Conservation (phyloP, 1,140 invertebrate species). For the Spodoptera frugiperda region DNA sequence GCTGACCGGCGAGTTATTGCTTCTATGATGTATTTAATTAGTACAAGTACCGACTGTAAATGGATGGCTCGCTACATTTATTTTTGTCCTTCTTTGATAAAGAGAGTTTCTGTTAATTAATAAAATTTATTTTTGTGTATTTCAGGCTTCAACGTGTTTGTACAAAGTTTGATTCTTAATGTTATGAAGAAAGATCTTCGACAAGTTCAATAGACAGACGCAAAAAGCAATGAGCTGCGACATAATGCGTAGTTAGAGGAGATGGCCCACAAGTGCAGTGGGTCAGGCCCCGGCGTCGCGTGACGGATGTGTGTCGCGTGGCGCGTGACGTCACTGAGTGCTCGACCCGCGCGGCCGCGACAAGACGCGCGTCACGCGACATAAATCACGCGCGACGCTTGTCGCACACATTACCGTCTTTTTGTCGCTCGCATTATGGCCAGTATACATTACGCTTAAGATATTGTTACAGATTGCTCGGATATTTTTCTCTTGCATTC, state of each 20-base stretch:
- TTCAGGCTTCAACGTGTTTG: no score
- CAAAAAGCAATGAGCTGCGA: not conserved
- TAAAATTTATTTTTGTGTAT: no score
- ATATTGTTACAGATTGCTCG: constrained; percentile 53
- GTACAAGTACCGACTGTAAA: constrained; percentile 17
- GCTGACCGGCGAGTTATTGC: constrained; percentile 2
- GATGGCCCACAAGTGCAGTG: constrained; percentile 1
- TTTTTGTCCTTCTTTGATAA: not conserved
- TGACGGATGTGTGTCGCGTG: constrained; percentile 31
- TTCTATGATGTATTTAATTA: constrained; percentile 29
- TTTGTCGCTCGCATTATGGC: constrained; percentile 52
- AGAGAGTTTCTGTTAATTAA: no score
- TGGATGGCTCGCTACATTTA: not conserved
- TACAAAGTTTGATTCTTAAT: no score
- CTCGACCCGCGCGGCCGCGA: constrained; percentile 16
- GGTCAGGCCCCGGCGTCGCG: not conserved
- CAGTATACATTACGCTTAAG: constrained; percentile 45
- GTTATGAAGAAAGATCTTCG: no score
- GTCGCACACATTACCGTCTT: constrained; percentile 49
- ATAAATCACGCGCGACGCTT: constrained; percentile 51
- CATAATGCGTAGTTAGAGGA: not conserved
- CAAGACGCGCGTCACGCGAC: constrained; percentile 45
- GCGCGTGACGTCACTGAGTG: constrained; percentile 14
- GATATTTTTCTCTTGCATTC: constrained; percentile 42
- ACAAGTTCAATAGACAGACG: not conserved